phyloP scores from a whole-genome alignment of 2,888 invertebrate genomes.

The Marasmarcha lunaedactyla region DNA sequence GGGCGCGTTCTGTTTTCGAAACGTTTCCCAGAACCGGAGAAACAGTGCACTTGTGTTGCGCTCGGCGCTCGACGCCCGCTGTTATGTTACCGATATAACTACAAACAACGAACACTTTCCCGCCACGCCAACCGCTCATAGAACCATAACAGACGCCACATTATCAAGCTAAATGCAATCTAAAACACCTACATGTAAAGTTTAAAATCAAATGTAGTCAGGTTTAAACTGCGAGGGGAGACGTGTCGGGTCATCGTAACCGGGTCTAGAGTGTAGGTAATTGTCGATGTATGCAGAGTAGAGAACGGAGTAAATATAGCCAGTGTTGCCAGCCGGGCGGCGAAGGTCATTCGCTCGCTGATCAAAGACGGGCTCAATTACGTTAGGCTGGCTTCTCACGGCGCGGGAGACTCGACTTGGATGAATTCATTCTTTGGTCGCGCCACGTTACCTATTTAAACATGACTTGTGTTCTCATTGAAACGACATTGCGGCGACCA shows the following conservation, averaged over 20 bases:
- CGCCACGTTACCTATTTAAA: too few species aligned
- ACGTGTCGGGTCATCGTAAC: constrained; percentile 56
- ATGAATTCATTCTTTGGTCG: too few species aligned
- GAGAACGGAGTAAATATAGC: constrained; percentile 25
- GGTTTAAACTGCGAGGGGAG: constrained; percentile 15
- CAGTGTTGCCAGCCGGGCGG: constrained; percentile 50
- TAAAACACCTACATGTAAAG: background rate
- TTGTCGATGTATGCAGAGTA: constrained; percentile 27
- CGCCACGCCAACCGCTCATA: constrained; percentile 20
- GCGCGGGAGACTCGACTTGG: background rate
- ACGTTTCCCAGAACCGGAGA: constrained; percentile 30
- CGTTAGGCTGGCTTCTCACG: background rate
- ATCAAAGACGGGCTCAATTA: constrained; percentile 6
- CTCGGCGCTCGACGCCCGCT: too few species aligned
- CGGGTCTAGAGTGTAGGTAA: constrained; percentile 22
- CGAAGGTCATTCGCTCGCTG: constrained; percentile 51
- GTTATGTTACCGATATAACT: constrained; percentile 42
- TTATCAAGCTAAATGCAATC: background rate
- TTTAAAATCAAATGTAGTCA: background rate
- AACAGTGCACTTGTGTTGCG: constrained; percentile 50
- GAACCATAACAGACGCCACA: constrained; percentile 23
- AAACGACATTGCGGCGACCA: too few species aligned
- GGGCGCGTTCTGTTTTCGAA: constrained; percentile 30
- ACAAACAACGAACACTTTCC: constrained; percentile 53
- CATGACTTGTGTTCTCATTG: too few species aligned